A percentile compares a stretch with the other conserved stretches of the same genome.
Evolutionary conservation across 2,113 vertebrate species (phyloP).

Genomic region (Origma solitaria): DNA sequence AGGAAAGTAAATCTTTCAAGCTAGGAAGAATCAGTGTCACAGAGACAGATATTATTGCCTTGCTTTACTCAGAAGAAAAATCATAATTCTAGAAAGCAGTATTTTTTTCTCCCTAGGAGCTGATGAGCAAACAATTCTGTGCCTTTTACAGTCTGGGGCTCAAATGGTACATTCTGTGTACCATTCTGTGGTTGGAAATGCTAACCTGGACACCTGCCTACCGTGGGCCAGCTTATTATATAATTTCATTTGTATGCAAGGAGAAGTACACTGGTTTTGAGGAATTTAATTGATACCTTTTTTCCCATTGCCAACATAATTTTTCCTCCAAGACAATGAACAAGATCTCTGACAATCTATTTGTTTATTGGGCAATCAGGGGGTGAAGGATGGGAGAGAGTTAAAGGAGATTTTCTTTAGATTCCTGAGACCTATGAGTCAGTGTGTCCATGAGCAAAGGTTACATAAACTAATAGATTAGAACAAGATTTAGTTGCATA

Average conservation of each 20-base stretch:
- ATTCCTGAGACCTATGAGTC: not conserved
- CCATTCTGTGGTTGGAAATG: not conserved
- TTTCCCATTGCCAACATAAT: accelerated
- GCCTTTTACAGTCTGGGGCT: not conserved
- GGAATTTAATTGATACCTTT: not conserved
- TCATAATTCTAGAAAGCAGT: not conserved
- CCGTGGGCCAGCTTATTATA: not conserved
- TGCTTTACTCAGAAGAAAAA: not conserved
- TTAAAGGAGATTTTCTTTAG: constrained; percentile 5
- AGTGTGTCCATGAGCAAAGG: constrained; percentile 6
- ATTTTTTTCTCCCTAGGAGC: not conserved
- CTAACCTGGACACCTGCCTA: not conserved
- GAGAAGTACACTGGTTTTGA: not conserved
- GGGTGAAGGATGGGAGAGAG: not conserved
- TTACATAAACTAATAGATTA: constrained; percentile 63
- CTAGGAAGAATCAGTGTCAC: not conserved
- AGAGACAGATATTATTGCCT: not conserved
- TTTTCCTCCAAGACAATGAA: not conserved
- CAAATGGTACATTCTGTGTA: not conserved
- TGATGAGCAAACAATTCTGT: not conserved
- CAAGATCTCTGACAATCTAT: not conserved
- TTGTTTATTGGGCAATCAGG: not conserved
- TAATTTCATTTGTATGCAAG: not conserved
- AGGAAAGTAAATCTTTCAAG: not conserved
- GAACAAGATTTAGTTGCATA: constrained; percentile 60